A percentile compares a stretch with the other conserved stretches of the same genome.
Conservation (phyloP, 2,888 invertebrate species). For the Lepidonotus clava region DNA sequence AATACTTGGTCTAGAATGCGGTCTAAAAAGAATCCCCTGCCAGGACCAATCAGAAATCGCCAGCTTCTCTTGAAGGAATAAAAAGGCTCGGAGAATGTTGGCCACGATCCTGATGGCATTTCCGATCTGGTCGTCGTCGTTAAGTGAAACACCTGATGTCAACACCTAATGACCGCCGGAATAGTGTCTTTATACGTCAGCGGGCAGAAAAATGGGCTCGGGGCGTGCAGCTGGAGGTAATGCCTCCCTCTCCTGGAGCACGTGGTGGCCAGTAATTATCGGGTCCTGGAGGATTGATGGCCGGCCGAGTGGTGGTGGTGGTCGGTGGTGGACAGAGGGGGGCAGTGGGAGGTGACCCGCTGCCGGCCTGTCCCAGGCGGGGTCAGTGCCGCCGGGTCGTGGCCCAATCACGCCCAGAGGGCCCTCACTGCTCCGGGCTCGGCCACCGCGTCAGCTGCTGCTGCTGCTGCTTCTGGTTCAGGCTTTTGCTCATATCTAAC, state of each 20-base stretch:
- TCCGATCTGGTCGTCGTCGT: conserved; percentile 24
- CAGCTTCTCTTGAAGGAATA: background rate
- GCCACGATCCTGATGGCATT: conserved; percentile 15
- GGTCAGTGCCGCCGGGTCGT: too few species aligned
- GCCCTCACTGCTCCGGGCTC: too few species aligned
- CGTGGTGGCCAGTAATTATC: background rate
- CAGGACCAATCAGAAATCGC: conserved; percentile 14
- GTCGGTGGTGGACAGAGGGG: background rate
- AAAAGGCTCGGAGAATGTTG: background rate
- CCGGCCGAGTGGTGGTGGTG: background rate
- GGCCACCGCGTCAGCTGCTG: too few species aligned
- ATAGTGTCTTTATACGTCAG: conserved; percentile 13
- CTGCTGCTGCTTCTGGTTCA: too few species aligned
- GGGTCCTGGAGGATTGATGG: background rate
- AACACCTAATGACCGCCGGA: background rate
- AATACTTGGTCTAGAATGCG: background rate
- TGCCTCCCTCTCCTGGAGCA: background rate
- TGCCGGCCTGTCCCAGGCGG: background rate
- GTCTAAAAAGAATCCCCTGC: background rate
- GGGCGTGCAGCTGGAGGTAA: background rate
- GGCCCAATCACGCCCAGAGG: too few species aligned
- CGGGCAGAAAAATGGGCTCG: background rate
- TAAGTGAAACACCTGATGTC: conserved; percentile 33
- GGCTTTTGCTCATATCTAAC: too few species aligned
- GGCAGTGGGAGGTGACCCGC: conserved; percentile 19